Conservation (phyloP, 1,140 invertebrate genomes). For the Ladona fulva region DNA sequence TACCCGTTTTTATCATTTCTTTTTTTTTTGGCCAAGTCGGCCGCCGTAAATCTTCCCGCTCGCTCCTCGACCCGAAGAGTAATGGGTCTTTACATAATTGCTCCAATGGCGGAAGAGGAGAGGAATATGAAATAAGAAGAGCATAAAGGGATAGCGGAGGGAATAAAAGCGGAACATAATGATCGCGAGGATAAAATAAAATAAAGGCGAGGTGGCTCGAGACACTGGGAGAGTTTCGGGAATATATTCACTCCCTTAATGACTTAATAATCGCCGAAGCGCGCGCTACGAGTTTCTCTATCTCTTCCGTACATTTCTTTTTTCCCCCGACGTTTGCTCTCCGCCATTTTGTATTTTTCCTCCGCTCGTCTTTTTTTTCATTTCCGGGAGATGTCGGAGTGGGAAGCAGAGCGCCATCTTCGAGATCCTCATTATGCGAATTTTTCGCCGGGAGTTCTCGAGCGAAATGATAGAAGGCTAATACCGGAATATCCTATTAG, state of each 20-base stretch:
- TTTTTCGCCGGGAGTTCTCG: too few relatives aligned
- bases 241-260: slow-evolving; percentile 7
- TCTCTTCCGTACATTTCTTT: background rate
- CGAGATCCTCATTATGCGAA: too few relatives aligned
- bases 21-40: background rate
- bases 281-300: too few relatives aligned
- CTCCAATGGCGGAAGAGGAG: background rate
- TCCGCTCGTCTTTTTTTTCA: background rate
- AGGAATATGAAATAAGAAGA: background rate
- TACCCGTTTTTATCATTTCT: background rate
- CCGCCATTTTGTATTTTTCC: background rate
- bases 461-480: too few relatives aligned
- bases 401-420: too few relatives aligned
- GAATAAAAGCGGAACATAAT: background rate
- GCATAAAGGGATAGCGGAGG: background rate
- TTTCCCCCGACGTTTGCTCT: background rate
- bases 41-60: background rate
- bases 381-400: too few relatives aligned
- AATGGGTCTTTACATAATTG: slow-evolving; percentile 10
- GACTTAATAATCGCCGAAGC: background rate
- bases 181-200: background rate
- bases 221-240: background rate
- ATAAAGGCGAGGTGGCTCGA: background rate
- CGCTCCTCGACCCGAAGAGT: slow-evolving; percentile 1
- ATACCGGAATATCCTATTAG: too few relatives aligned